Evolutionary conservation across 2,888 invertebrate species (phyloP), one percentile per base, ranked within the genome.

Genomic region (Tenthredo notha): DNA sequence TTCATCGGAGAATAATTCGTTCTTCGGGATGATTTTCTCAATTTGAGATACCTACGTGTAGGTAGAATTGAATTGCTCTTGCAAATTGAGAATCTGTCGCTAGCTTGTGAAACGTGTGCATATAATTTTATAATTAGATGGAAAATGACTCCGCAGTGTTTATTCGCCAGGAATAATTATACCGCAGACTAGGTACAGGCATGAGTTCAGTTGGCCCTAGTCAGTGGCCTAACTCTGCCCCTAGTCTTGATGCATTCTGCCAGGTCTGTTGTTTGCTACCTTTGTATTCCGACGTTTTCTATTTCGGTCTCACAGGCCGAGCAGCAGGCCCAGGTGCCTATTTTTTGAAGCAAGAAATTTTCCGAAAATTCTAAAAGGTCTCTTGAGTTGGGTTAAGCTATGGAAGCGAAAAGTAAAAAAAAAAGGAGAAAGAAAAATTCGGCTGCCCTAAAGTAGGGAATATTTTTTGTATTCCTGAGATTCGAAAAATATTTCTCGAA

Each of bases 241-340:
- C 75, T 21, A 33, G 54, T 33, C 47, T 47, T 18, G 54, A 33
- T 77, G 50, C 77, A 77, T 50, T 50, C 33, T 54, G 50, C 77
- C 77, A 54, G 50, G 54, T 5, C 50, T 25, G 21, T 75, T 47
- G 75, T 74, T 74, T 54, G 77, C 47, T 77, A 77, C 77, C 77
- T 77, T 77, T 77, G 77, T 77, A 25, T 61, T 61, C 25, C 29
- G 29, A 50, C 77, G 77, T 77, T 77, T 40, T 77, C 77, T 77
- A 77, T 77, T 77, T 77, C 43, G 40, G 72, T 18, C 9, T 74
- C 43, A 74, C 72, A 74, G 72, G n/a, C 72, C 72, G 18, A 67
- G 40, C 72, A 43, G 72, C 15, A 43, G 72, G 72, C 72, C 72
- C 72, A 74, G 72, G 72, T 74, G 43, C 25, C 43, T 43, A 40